Base-by-base conservation (phyloP, 2,888 invertebrate genomes). In the Drosophila multiciliata region DNA sequence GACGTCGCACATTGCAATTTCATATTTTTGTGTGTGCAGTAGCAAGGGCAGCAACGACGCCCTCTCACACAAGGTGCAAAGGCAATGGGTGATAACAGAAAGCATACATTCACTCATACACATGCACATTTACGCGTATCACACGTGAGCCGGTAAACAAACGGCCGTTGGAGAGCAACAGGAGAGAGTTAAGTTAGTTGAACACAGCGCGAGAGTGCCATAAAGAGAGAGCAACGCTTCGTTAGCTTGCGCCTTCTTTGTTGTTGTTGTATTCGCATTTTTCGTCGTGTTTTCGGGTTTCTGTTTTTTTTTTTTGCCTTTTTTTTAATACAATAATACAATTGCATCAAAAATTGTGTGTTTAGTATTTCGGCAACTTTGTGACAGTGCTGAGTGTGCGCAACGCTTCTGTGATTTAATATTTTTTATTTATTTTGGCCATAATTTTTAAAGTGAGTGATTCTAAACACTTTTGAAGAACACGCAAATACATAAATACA, bases 331-430 rank as follows among this genome's bases (percentile, higher is more conserved):
- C 79, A 78, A 77, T 77, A 83, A 87, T 75, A 85, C 82, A 87
- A 89, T 89, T 87, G 86, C 86, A 87, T 87, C 78, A 86, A 86
- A 83, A 83, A 83, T 78, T 75, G 80, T 87, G 82, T 80, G 84
- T 75, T 87, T 89, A 87, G 73, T 87, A 87, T 87, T 87, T 87
- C 87, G 86, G 89, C 80, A 87, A 89, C 86, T 89, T 87, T 86
- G 82, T 81, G 85, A 79, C 85, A 76, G 87, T 67, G 82, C 87
- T 86, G 80, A 80, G 81, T 77, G 74, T 79, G 77, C 81, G 80
- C 81, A 87, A 83, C 80, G 85, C 72, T 82, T 69, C 67, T 75
- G 69, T 64, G 71, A 83, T 81, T 76, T 77, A 58, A 29, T 35
- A 29, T 66, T 48, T 63, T 63, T 52, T 45, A 52, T 33, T 66